Percentiles rank a stretch among this genome's conserved stretches.
Conservation (phyloP, 1,140 invertebrate species). For the Drepana arcuata region DNA sequence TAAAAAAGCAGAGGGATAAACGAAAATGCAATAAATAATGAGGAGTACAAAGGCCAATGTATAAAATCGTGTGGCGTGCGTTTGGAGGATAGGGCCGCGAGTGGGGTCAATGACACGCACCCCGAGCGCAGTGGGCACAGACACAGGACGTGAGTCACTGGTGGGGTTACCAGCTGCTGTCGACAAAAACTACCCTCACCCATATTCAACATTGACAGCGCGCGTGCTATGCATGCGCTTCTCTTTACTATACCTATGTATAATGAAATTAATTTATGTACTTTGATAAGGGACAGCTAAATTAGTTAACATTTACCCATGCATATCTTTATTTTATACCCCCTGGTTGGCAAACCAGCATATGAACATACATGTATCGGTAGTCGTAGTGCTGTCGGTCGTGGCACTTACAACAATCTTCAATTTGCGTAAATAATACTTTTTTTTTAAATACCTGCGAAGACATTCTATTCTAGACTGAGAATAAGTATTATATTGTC, state of each 20-base stretch:
- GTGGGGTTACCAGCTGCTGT: slow-evolving; percentile 62
- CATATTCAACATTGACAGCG: slow-evolving; percentile 9
- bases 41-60: slow-evolving; percentile 51
- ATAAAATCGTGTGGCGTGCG: slow-evolving; percentile 46
- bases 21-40: slow-evolving; percentile 50
- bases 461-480: no score
- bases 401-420: no score
- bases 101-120: slow-evolving; percentile 63
- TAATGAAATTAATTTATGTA: slow-evolving; percentile 25
- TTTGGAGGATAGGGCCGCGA: slow-evolving; percentile 49
- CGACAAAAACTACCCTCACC: slow-evolving; percentile 55
- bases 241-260: slow-evolving; percentile 36
- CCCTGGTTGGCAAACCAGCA: no score
- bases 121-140: slow-evolving; percentile 53
- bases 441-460: no score
- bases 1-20: slow-evolving; percentile 26
- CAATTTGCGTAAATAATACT: no score
- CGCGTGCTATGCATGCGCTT: slow-evolving; percentile 32
- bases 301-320: no score
- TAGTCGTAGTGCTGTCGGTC: no score
- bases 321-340: no score
- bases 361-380: no score
- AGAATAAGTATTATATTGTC: no score
- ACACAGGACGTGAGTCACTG: slow-evolving; percentile 63
- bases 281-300: slow-evolving; percentile 6